Base-by-base conservation (phyloP, 2,888 invertebrate genomes). In the Parascotia fuliginaria region DNA sequence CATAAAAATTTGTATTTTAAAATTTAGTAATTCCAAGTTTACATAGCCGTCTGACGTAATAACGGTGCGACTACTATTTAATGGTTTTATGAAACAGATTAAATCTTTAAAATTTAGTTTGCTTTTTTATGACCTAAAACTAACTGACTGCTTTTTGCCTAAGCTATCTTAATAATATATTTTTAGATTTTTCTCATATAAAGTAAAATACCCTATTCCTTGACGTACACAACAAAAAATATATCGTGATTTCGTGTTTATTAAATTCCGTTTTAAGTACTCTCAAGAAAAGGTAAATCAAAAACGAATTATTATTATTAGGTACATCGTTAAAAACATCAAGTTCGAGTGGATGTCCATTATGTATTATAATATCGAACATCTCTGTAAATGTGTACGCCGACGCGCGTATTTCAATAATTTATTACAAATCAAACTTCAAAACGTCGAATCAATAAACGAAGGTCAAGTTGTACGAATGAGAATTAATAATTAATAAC, bases 401-500 rank as follows among this genome's bases (percentile, higher is more conserved):
- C 22, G 32, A 38, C 9, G 42, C 29, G 28, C 31, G 40, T 38
- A 49, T 36, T 45, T 61, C 61, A 52, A 61, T 59, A 60, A 69
- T 68, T 48, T 51, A 60, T 58, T 46, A 53, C 46, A 42, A 50
- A 56, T 44, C 43, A 47, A 56, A 59, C 53, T 61, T 68, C 62
- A 61, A 59, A 74, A 73, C 66, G 65, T 65, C 70, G 72, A 61
- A 70, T 70, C 68, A 72, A 73, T 56, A 64, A 52, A 47, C 48
- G 31, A 55, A 75, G 68, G 67, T 68, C 73, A 70, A 60, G 49
- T 62, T 28, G 41, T 48, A 67, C 55, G 58, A 65, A 58, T 56
- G 59, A 64, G 67, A 72, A 80, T 82, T 75, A 75, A 74, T 76
- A 71, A 65, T 66, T 72, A 78, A 77, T 77, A 72, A 72, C 61